phyloP scores from a whole-genome alignment of 2,797 vertebrate species.

The Eulemur mongoz region DNA sequence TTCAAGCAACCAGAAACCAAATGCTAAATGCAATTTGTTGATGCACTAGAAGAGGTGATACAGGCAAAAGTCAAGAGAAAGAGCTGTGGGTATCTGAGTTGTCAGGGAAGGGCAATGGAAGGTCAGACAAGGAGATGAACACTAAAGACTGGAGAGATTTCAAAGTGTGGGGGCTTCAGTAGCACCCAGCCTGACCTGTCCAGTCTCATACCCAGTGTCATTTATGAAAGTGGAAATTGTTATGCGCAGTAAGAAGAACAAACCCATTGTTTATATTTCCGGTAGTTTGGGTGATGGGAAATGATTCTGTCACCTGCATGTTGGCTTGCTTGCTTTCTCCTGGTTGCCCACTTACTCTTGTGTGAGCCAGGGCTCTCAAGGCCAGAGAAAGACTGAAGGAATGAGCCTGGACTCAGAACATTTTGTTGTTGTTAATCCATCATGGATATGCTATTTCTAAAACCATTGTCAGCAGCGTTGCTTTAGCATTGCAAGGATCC shows the following conservation, averaged over 20 bases:
- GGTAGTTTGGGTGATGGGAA: not conserved
- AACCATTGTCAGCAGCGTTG: not conserved
- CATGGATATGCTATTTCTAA: not conserved
- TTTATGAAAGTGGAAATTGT: not conserved
- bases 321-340: not conserved
- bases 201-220: not conserved
- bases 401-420: not conserved
- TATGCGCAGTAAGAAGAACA: not conserved
- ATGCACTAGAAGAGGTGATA: not conserved
- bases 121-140: not conserved
- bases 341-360: not conserved
- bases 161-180: not conserved
- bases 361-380: too few species aligned
- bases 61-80: not conserved
- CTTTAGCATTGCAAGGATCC: not conserved
- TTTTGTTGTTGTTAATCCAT: not conserved
- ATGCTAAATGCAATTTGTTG: too few species aligned
- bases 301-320: accelerated
- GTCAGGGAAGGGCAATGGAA: not conserved
- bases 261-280: not conserved
- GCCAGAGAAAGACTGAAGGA: not conserved
- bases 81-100: not conserved
- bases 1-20: not conserved
- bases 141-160: accelerated
- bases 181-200: too few species aligned